Evolutionary conservation across 2,888 invertebrate species (phyloP), one percentile per base, ranked within the genome.

Genomic region (Timema cristinae): DNA sequence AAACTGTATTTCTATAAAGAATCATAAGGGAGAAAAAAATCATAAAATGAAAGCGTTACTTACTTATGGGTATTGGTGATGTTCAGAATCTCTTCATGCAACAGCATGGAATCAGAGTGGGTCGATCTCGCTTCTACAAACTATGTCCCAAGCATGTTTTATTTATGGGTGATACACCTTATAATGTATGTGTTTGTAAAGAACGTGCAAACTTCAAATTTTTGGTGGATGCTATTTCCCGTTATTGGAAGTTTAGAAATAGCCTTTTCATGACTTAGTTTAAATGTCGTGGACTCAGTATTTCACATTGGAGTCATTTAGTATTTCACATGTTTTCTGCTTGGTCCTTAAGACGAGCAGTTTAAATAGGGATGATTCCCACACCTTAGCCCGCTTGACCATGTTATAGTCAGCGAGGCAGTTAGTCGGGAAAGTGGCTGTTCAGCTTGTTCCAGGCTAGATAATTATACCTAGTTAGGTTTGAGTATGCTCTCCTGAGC

Each of bases 121-220:
- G 50, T 50, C 52, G 50, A 51, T 63, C 70, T 49, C 48, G 48
- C 63, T 70, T 70, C 51, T 70, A 70, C 48, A 66, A 70, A 66
- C 50, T 70, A 32, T 50, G 66, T 32, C 70, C 70, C 32, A 69
- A 69, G 7, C 63, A 69, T 69, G 50, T 69, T 50, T 8, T 69
- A 15, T 50, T 66, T 16, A 52, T 73, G 15, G 48, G 71, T 66
- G 48, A 16, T 50, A 73, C 67, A 52, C 48, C 73, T 50, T 71
- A 74, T 48, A 68, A 59, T 61, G 74, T 74, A 54, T 74, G 73
- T 68, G 73, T 74, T 4, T 74, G 74, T 56, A 71, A 52, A 50
- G 32, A 66, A 63, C 71, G 70, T 50, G 67, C 63, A 71, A 71
- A 73, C 54, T 52, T 68, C 50, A 71, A 71, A 56, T 63, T 74